Base-by-base conservation (phyloP, 2,888 invertebrate species). In the Disparrhopalites patrizii region DNA sequence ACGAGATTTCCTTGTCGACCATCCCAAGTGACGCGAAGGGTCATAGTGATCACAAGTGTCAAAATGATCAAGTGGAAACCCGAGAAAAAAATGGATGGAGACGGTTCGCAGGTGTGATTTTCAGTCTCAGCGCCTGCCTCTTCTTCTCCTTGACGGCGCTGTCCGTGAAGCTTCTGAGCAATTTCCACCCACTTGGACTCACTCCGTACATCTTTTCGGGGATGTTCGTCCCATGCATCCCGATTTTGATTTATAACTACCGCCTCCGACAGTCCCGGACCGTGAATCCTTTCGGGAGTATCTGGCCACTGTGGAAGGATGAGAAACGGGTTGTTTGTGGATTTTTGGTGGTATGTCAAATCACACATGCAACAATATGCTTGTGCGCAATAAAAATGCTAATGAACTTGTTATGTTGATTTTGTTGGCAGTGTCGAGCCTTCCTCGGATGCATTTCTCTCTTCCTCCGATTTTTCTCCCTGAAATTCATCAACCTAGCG, bases 191-290 rank as follows among this genome's bases (percentile, higher is more conserved):
- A 10, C 65, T 68, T 15, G 66, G 66, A 57, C 68, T 72, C 36
- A 61, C 67, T 28, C 65, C 72, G 8, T 73, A 70, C 70, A 60
- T 70, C 25, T 73, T 69, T 56, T 33, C 68, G n/a, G 70, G 69
- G 1, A 65, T 70, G 3, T 58, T 70, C 0, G 20, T 65, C 0
- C 67, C 69, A 2, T 58, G 70, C 10, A 8, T 68, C 7, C 66
- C 68, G 5, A 25, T 70, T n/a, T 38, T 55, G 15, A 10, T 66
- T 8, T 66, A 52, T 47, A n/a, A n/a, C n/a, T 73, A 68, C 38
- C 8, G 55, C 10, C 47, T 30, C 18, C 36, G 60, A 13, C 28
- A 38, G 8, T n/a, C 23, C 8, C 2, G 15, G 4, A 50, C 31
- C 3, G 57, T 54, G 2, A n/a, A 36, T 23, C 62, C 65, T 2